These are phyloP conservation scores for Dasypolia templi DNA, from an alignment of 2,888 invertebrate genomes.

Conservation along the genomic window DNA sequence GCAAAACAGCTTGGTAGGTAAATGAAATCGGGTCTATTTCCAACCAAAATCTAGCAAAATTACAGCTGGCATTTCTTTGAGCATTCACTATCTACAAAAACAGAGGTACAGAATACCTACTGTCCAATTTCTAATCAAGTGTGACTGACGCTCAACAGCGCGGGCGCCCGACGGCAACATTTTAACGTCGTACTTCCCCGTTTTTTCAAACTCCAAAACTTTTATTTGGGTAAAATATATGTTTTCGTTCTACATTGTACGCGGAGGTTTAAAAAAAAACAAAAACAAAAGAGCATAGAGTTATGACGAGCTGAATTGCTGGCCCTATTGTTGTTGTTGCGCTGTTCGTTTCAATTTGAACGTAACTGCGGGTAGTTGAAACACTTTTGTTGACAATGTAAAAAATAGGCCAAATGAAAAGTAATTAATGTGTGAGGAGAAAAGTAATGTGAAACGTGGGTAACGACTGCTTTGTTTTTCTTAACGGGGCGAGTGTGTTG, in stretches of 20 bases:
- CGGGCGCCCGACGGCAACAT: constrained; percentile 21
- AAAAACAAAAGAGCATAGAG: constrained; percentile 60
- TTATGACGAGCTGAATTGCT: constrained; percentile 54
- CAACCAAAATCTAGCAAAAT: constrained; percentile 6
- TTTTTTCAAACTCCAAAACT: constrained; percentile 60
- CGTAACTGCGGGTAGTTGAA: constrained; percentile 51
- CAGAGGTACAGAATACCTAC: constrained; percentile 6
- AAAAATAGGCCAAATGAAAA: constrained; percentile 52
- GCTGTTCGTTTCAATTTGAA: constrained; percentile 51
- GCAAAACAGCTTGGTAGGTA: background rate
- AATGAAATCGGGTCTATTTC: background rate
- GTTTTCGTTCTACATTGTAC: constrained; percentile 55
- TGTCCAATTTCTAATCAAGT: constrained; percentile 38
- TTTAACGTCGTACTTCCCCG: constrained; percentile 45
- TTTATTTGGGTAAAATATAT: constrained; percentile 61
- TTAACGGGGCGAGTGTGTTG: background rate
- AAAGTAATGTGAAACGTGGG: constrained; percentile 24
- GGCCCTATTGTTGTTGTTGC: constrained; percentile 57
- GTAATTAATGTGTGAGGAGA: constrained; percentile 34
- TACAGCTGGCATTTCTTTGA: constrained; percentile 23
- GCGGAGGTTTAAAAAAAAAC: constrained; percentile 44
- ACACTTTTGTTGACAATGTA: constrained; percentile 45
- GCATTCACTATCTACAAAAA: constrained; percentile 28
- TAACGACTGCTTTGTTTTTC: constrained; percentile 20
- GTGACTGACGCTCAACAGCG: constrained; percentile 30